Conservation (phyloP, 2,888 invertebrate species). For the Polietes domitor region DNA sequence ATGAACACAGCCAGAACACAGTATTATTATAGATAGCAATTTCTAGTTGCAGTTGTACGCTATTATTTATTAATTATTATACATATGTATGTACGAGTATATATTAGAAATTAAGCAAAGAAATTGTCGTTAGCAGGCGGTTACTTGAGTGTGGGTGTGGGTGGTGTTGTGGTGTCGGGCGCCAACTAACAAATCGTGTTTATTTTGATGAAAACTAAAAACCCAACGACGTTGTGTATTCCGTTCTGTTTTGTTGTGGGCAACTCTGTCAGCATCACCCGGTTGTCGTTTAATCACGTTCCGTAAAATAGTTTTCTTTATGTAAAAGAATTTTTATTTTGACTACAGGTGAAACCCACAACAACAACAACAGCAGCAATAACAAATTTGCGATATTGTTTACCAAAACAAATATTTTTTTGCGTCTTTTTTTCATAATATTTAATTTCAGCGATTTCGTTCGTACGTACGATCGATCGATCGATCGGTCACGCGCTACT, state of each 20-base stretch:
- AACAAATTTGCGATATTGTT: conserved; percentile 47
- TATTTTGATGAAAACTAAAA: conserved; percentile 37
- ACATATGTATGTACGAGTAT: background rate
- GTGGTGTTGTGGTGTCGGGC: background rate
- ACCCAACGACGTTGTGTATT: background rate
- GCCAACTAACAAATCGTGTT: conserved; percentile 32
- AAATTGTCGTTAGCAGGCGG: background rate
- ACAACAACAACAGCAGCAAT: too few species aligned
- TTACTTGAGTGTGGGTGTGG: background rate
- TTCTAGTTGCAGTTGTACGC: background rate
- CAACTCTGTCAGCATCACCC: background rate
- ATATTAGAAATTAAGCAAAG: background rate
- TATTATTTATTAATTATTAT: background rate
- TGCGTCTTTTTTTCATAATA: background rate
- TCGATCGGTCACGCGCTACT: too few species aligned
- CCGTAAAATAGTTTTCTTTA: conserved; percentile 42
- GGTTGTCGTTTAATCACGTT: conserved; percentile 58
- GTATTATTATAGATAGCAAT: too few species aligned
- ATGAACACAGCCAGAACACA: background rate
- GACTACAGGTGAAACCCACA: conserved; percentile 20
- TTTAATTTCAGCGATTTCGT: background rate
- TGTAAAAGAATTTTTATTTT: background rate
- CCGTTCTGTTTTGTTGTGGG: conserved; percentile 21
- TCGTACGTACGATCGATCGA: too few species aligned
- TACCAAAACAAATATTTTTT: conserved; percentile 43